Conservation (phyloP, 2,888 invertebrate species). For the Calameuta pallipes region DNA sequence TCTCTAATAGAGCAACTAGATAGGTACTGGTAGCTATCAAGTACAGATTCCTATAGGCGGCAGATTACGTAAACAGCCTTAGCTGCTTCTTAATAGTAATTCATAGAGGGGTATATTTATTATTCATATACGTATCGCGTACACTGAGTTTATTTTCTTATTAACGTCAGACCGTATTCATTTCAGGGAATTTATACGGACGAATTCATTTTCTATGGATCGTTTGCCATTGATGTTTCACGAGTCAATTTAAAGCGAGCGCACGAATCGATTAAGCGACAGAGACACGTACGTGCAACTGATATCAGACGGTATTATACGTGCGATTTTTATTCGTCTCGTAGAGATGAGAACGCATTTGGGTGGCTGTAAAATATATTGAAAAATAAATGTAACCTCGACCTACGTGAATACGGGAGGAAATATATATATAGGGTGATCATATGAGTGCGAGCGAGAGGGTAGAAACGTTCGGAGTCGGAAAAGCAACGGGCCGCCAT, state of each 20-base stretch:
- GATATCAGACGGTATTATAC: constrained; percentile 5
- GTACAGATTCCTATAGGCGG: background rate
- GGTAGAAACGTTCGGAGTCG: constrained; percentile 26
- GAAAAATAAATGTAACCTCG: constrained; percentile 47
- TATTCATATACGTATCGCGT: no score
- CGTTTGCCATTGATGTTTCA: background rate
- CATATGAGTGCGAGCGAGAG: constrained; percentile 34
- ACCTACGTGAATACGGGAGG: constrained; percentile 49
- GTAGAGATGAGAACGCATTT: constrained; percentile 21
- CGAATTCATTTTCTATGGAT: no score
- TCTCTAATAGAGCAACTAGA: constrained; percentile 5
- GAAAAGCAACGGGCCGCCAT: constrained; percentile 35
- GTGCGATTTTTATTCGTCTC: constrained; percentile 44
- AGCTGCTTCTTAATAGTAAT: background rate
- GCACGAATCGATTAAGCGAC: background rate
- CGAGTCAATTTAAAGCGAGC: background rate
- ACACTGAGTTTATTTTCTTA: no score
- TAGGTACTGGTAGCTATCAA: background rate
- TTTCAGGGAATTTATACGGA: no score
- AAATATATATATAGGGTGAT: constrained; percentile 9
- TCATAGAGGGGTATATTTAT: background rate
- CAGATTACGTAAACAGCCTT: background rate
- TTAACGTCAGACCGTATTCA: no score
- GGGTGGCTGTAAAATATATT: constrained; percentile 40
- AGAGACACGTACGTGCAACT: background rate